Conservation (phyloP, 2,113 vertebrate genomes). For the Theristicus caerulescens region DNA sequence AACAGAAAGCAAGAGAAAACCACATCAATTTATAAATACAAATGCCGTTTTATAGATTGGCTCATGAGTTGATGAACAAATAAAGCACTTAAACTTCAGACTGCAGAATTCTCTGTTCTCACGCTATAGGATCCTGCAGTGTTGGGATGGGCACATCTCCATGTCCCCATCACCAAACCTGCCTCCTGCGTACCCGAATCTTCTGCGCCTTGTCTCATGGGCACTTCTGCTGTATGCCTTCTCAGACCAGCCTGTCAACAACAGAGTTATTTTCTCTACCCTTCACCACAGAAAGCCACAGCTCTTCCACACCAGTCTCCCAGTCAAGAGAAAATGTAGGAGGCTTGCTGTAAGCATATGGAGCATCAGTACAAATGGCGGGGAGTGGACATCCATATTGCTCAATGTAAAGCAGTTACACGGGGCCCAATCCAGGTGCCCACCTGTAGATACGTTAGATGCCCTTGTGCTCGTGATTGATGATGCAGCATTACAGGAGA, state of each 20-base stretch:
- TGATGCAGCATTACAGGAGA: neutral
- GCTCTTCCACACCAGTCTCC: neutral
- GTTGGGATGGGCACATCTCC: neutral
- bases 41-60: neutral
- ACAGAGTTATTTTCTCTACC: neutral
- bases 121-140: neutral
- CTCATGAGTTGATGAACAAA: neutral
- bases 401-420: neutral
- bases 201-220: neutral
- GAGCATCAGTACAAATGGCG: neutral
- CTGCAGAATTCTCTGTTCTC: neutral
- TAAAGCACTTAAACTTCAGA: neutral
- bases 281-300: neutral
- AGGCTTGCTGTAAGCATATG: neutral
- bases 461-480: neutral
- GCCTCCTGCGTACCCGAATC: neutral
- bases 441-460: neutral
- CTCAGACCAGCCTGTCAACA: neutral
- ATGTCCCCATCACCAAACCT: neutral
- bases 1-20: neutral
- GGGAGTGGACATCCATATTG: neutral
- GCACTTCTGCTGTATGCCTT: neutral
- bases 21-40: neutral
- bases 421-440: neutral
- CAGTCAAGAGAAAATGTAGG: neutral